Conservation (phyloP, 1,140 invertebrate species). For the Leguminivora glycinivorella region DNA sequence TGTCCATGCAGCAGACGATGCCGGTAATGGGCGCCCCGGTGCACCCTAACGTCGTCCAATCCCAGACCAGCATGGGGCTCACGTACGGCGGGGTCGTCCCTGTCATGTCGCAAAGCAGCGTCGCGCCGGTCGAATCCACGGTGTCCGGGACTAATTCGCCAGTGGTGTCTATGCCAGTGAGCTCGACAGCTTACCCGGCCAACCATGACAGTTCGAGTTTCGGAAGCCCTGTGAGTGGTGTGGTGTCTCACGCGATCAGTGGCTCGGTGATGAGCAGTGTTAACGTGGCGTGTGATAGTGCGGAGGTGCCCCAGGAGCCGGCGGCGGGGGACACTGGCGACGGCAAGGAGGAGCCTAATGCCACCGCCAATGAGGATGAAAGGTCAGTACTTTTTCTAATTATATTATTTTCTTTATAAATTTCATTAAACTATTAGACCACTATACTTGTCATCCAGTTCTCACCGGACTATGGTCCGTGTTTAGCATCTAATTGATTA, state of each 20-base stretch:
- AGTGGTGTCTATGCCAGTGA: slow-evolving; percentile 74
- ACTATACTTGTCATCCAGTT: no score
- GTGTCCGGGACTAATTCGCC: slow-evolving; percentile 77
- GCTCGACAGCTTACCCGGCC: slow-evolving; percentile 66
- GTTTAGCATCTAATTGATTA: no score
- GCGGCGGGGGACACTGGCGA: slow-evolving; percentile 65
- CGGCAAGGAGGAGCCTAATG: slow-evolving; percentile 67
- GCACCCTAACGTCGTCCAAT: slow-evolving; percentile 73
- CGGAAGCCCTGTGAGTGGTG: slow-evolving; percentile 77
- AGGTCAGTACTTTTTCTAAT: slow-evolving; percentile 74
- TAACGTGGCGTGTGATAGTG: slow-evolving; percentile 73
- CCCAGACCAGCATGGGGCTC: slow-evolving; percentile 74
- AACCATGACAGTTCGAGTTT: slow-evolving; percentile 75
- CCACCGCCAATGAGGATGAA: slow-evolving; percentile 81
- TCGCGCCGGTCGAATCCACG: slow-evolving; percentile 65
- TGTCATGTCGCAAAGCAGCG: slow-evolving; percentile 75
- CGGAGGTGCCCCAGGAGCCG: slow-evolving; percentile 62
- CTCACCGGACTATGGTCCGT: no score
- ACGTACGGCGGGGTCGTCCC: slow-evolving; percentile 72
- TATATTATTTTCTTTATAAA: not conserved
- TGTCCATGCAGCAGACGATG: slow-evolving; percentile 75
- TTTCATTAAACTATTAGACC: not conserved
- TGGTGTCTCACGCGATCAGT: slow-evolving; percentile 74
- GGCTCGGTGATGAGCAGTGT: slow-evolving; percentile 72
- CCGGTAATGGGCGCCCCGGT: slow-evolving; percentile 72